Evolutionary conservation across 1,140 invertebrate species (phyloP).

Genomic region (Pantala flavescens): DNA sequence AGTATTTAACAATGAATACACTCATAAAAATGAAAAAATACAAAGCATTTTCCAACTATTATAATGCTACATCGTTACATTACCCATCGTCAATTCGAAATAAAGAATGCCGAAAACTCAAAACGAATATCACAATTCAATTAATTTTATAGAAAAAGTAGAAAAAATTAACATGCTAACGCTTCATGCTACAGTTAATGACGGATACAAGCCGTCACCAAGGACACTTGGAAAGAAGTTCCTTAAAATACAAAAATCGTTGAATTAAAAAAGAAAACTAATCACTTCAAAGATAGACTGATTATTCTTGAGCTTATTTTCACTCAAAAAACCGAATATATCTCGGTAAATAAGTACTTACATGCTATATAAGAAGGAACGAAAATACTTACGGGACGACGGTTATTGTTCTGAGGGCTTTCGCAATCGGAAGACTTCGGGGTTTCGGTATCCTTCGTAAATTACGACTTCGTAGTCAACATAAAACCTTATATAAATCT

Average conservation of each 20-base stretch:
- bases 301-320: no score
- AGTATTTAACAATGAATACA: no score
- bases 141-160: no score
- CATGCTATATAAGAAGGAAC: neutral
- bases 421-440: slow-evolving; percentile 7
- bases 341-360: neutral
- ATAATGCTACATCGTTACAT: no score
- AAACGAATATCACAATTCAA: no score
- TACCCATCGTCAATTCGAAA: no score
- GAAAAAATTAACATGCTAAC: no score
- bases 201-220: neutral
- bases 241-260: neutral
- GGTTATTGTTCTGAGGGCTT: neutral
- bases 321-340: neutral
- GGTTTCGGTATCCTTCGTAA: neutral
- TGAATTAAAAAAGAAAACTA: neutral
- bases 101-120: no score
- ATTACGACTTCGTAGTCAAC: neutral
- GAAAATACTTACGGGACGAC: slow-evolving; percentile 5
- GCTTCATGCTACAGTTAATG: neutral
- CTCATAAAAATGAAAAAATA: no score
- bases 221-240: neutral
- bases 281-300: neutral
- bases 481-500: neutral
- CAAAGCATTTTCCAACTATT: no score